A percentile compares a stretch with the other conserved stretches of the same genome.
phyloP scores from a whole-genome alignment of 2,888 invertebrate species.

The Amphipoea lucens region DNA sequence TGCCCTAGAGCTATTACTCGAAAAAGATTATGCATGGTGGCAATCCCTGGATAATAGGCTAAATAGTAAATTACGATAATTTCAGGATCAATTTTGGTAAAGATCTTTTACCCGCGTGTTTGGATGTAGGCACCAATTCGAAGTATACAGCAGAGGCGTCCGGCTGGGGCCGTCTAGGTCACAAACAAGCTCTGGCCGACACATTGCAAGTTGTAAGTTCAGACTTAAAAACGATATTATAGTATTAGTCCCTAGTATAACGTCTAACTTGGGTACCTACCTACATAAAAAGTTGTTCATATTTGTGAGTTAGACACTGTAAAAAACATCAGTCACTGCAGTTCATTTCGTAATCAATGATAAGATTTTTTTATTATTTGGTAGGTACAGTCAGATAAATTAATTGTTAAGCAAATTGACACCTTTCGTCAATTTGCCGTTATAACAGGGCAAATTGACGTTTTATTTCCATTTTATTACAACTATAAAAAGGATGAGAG shows the following conservation, averaged over 20 bases:
- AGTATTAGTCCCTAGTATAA: neutral
- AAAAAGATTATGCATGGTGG: too few relatives aligned
- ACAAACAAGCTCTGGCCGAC: conserved; percentile 45
- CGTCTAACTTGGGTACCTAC: neutral
- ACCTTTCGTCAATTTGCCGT: neutral
- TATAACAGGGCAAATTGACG: neutral
- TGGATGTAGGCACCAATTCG: neutral
- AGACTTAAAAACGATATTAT: neutral
- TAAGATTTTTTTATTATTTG: neutral
- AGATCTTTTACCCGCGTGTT: conserved; percentile 58
- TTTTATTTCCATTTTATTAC: neutral
- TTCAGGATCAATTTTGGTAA: conserved; percentile 56
- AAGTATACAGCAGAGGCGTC: conserved; percentile 24
- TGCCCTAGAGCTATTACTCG: too few relatives aligned
- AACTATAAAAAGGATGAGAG: neutral
- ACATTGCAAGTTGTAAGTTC: conserved; percentile 57
- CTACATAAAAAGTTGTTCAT: neutral
- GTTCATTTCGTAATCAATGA: neutral
- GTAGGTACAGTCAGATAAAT: neutral
- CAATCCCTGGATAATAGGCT: neutral
- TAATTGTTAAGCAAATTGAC: neutral
- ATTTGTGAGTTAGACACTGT: neutral
- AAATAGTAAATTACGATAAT: neutral
- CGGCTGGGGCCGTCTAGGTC: conserved; percentile 57
- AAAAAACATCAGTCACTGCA: neutral